Base-by-base conservation (phyloP, 2,888 invertebrate species). In the Cephonodes hylas region DNA sequence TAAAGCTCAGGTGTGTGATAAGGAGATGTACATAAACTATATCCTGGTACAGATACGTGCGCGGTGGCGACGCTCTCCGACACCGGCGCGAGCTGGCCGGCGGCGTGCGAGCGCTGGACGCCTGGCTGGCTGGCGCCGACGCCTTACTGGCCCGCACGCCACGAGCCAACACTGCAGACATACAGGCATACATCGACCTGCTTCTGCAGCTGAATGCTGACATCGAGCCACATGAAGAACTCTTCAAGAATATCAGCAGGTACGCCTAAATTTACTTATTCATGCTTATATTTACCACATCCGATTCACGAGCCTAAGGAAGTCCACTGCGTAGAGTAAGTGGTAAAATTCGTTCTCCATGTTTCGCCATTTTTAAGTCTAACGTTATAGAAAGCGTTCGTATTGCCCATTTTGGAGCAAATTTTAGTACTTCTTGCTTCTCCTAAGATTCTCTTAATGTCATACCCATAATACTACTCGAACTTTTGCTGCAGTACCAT, bases 171-270 rank as follows among this genome's bases (percentile, higher is more conserved):
- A 96, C 96, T 0, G 94, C 94, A n/a, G 95, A 95, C 75, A 96
- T 98, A 58, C 96, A 96, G 80, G 93, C 94, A 10, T 97, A 97
- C 75, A 95, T 96, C 22, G 95, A 96, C 64, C 94, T 96, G 69
- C 87, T 99, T 58, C 93, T 97, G 86, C 93, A 94, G 65, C 93
- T 97, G 34, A 96, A 97, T 81, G 93, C 93, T 2, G 96, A 98
- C 90, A 95, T 98, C 0, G 97, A 97, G 76, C 95, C 95, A 46
- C 96, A 97, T 67, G 98, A 99, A 83, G 96, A 96, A 65, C 89
- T 98, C 1, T 98, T 98, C 83, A 98, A 98, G 86, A 95, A 94
- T 63, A 96, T 98, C 46, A 98, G 98, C 86, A 97, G 91, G 91
- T 91, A 23, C 20, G 0, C 0, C 1, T 13, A 22, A 13, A 13